Percentiles rank a stretch among this genome's conserved stretches.
Conservation (phyloP, 2,113 vertebrate species). For the Muntiacus muntjak region DNA sequence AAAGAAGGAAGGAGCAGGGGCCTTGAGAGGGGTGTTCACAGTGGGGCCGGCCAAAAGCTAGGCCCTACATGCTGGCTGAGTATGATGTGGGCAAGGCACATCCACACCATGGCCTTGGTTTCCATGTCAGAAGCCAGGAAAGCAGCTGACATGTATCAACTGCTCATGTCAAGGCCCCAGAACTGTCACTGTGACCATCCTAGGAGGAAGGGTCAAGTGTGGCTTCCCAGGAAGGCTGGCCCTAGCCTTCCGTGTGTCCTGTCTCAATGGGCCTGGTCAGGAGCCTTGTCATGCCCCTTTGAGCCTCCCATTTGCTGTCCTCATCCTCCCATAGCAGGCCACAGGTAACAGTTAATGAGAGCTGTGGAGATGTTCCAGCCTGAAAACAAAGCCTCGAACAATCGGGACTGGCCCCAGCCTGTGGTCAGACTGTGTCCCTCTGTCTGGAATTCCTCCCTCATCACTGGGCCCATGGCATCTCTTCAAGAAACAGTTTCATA, state of each 20-base stretch:
- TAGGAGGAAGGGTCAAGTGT: background rate
- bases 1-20: background rate
- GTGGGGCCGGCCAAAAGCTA: background rate
- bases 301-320: background rate
- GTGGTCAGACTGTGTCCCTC: background rate
- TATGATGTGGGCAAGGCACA: background rate
- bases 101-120: background rate
- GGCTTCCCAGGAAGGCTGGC: background rate
- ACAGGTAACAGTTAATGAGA: background rate
- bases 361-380: background rate
- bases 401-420: background rate
- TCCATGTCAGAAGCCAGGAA: background rate
- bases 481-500: background rate
- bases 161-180: no score
- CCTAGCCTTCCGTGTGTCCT: background rate
- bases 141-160: background rate
- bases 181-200: fast-evolving
- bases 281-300: background rate
- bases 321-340: background rate
- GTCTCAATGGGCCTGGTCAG: background rate
- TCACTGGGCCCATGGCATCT: background rate
- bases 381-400: background rate
- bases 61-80: no score
- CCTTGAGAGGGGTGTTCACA: background rate
- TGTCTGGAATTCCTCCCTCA: background rate